Evolutionary conservation across 2,888 invertebrate genomes (phyloP).

Genomic region (Ichneumoninae sp.): DNA sequence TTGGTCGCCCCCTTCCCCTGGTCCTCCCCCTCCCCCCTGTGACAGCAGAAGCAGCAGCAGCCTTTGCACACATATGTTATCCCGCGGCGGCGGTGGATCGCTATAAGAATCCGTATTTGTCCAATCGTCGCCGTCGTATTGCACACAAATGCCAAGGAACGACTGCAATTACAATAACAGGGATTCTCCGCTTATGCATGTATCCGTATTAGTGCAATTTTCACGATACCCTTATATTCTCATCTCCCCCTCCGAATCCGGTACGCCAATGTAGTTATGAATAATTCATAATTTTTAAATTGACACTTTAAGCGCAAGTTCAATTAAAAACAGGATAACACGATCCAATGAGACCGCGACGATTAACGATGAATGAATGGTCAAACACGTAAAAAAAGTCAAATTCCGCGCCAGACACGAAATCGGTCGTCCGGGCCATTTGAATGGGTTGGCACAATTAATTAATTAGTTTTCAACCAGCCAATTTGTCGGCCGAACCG

Average conservation of each 20-base stretch:
- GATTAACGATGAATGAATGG: no score
- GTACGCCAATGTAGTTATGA: background rate
- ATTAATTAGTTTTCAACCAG: no score
- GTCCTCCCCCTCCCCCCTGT: background rate
- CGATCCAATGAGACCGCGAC: background rate
- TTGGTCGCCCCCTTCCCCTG: constrained; percentile 73
- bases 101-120: constrained; percentile 74
- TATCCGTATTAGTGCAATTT: background rate
- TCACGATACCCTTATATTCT: background rate
- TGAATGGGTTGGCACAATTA: no score
- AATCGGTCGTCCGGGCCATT: no score
- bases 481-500: background rate
- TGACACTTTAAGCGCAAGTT: background rate
- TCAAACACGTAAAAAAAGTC: no score
- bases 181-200: background rate
- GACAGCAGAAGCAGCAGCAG: constrained; percentile 7
- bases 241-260: background rate
- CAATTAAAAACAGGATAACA: background rate
- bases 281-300: background rate
- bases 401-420: no score
- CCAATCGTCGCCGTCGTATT: constrained; percentile 33
- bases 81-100: constrained; percentile 45
- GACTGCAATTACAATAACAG: constrained; percentile 17
- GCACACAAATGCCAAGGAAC: constrained; percentile 1
- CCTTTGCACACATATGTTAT: constrained; percentile 14